These are phyloP conservation scores for Spicauda simplicius DNA, from an alignment of 2,888 invertebrate genomes.

Conservation along the genomic window DNA sequence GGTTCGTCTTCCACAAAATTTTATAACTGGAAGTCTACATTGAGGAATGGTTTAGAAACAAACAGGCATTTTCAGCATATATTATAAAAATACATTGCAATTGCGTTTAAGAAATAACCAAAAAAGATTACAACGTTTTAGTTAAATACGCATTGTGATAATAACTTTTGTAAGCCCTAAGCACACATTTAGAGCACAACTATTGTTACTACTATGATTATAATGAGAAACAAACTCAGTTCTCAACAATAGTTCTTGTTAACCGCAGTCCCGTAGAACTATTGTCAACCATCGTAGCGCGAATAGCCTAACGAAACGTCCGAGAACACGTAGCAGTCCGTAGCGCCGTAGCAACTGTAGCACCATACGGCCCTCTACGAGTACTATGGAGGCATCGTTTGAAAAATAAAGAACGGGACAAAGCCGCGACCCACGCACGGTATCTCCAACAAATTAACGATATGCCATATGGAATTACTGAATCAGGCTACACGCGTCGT, in stretches of 20 bases:
- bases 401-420: conserved; percentile 31
- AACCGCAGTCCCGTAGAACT: background rate
- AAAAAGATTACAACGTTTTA: no score
- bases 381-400: conserved; percentile 15
- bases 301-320: conserved; percentile 27
- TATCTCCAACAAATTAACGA: conserved; percentile 41
- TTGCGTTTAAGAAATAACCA: no score
- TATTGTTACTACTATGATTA: background rate
- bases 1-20: no score
- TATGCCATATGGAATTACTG: conserved; percentile 37
- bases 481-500: conserved; percentile 31
- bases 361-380: conserved; percentile 20
- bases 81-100: no score
- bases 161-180: no score
- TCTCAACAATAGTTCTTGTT: background rate
- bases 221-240: background rate
- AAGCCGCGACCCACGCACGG: conserved; percentile 24
- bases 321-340: conserved; percentile 14
- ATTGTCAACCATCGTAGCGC: conserved; percentile 12
- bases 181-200: no score
- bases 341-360: conserved; percentile 16
- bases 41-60: no score
- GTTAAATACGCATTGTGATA: no score
- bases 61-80: no score
- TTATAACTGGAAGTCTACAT: no score